A percentile compares a stretch with the other conserved stretches of the same genome.
phyloP scores from a whole-genome alignment of 2,797 vertebrate genomes.

The Sylvilagus floridanus region DNA sequence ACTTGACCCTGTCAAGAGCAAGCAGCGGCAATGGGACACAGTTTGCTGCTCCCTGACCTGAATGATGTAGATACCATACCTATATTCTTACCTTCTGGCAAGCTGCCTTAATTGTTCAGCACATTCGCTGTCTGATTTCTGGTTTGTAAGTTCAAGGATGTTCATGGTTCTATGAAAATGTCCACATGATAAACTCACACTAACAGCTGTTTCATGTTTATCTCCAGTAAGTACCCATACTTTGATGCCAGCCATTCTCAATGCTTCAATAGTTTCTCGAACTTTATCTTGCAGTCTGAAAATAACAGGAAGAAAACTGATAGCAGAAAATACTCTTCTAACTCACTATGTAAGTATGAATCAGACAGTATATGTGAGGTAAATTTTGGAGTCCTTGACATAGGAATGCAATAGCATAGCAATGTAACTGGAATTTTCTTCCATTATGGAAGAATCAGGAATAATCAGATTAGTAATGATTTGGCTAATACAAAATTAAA shows the following conservation, averaged over 20 bases:
- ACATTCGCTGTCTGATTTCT: slow-evolving; percentile 95
- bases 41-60: not conserved
- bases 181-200: slow-evolving; percentile 97
- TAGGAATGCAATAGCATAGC: not conserved
- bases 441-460: slow-evolving; percentile 7
- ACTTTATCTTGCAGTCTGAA: slow-evolving; percentile 97
- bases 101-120: slow-evolving; percentile 94
- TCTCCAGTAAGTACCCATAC: slow-evolving; percentile 98
- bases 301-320: slow-evolving; percentile 65
- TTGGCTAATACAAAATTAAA: slow-evolving; percentile 11
- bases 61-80: not conserved
- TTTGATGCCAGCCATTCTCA: slow-evolving; percentile 97
- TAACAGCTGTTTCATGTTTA: slow-evolving; percentile 97
- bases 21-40: not conserved
- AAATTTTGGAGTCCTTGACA: not conserved
- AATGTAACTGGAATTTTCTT: slow-evolving; percentile 15
- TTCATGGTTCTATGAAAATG: slow-evolving; percentile 98
- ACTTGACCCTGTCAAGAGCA: not conserved
- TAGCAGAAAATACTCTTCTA: slow-evolving; percentile 37
- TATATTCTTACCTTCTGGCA: slow-evolving; percentile 91
- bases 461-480: not conserved
- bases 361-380: not conserved
- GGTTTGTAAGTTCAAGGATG: slow-evolving; percentile 96
- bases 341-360: slow-evolving; percentile 21
- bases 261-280: slow-evolving; percentile 96